phyloP scores from a whole-genome alignment of 2,888 invertebrate genomes.

The Ophioninae sp. region DNA sequence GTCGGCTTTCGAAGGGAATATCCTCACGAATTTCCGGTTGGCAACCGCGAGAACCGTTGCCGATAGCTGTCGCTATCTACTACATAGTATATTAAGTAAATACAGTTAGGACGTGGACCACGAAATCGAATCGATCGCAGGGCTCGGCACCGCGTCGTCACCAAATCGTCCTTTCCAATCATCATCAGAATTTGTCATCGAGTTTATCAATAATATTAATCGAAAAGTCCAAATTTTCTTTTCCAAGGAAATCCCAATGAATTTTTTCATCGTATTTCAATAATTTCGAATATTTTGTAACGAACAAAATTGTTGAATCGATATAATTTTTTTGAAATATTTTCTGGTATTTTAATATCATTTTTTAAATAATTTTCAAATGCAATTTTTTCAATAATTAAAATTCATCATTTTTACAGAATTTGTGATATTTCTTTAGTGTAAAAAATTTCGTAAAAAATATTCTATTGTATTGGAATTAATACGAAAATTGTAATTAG shows the following conservation, averaged over 20 bases:
- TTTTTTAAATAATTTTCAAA: no score
- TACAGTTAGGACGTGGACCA: slow-evolving; percentile 19
- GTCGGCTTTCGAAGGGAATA: slow-evolving; percentile 51
- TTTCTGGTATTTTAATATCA: no score
- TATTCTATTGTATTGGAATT: not conserved
- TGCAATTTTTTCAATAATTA: not conserved
- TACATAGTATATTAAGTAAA: slow-evolving; percentile 16
- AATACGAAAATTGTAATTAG: not conserved
- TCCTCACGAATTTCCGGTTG: slow-evolving; percentile 63
- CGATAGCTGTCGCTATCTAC: slow-evolving; percentile 15
- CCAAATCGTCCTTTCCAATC: not conserved
- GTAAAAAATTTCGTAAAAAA: not conserved
- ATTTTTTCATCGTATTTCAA: not conserved
- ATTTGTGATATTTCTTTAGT: not conserved
- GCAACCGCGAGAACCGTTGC: slow-evolving; percentile 56
- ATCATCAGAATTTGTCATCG: not conserved
- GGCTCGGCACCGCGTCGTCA: slow-evolving; percentile 29
- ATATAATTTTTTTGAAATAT: no score
- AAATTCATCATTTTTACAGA: not conserved
- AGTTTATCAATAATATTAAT: not conserved
- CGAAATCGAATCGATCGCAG: slow-evolving; percentile 48
- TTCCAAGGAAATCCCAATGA: not conserved
- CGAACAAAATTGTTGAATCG: no score
- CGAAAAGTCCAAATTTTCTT: not conserved
- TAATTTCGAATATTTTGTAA: no score